Base-by-base conservation (phyloP, 2,888 invertebrate species). In the Oligia fasciuncula region DNA sequence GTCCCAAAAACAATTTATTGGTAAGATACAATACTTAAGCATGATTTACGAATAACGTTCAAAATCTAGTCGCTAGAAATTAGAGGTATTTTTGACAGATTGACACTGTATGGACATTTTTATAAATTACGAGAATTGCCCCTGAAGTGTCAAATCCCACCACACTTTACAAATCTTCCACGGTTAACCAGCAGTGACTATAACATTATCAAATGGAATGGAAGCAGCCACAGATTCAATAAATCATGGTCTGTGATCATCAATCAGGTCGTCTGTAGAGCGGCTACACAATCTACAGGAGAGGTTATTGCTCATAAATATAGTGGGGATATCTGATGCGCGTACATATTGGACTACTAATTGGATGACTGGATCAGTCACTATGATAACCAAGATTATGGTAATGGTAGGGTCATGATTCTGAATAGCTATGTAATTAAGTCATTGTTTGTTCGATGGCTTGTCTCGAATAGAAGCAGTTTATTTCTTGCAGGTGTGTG, bases 171-270 rank as follows among this genome's bases (percentile, higher is more conserved):
- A n/a, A 29, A 46, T 23, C 6, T 46, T 29, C 11, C 5, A 62
- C 60, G 40, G 14, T 14, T 57, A 40, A 14, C 46, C 51, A 23
- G 17, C 29, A 11, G 5, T 68, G 67, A 46, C 43, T 60, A 68
- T 49, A 54, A 17, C 40, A 54, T 71, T 72, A 60, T 19, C 14
- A 62, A 82, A 65, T 68, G 57, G 43, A 57, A 19, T 40, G 17
- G 46, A 35, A 76, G 54, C 66, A 49, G 46, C 43, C 17, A n/a
- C 35, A 23, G n/a, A 8, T 43, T 74, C 71, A 84, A 84, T 84
- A 74, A 83, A 84, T 84, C 83, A 74, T 74, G 71, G 46, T 19
- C 23, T n/a, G 65, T 49, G 43, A 11, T 72, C 74, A 83, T 83
- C 85, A 84, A 83, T 83, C 80, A 68, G 62, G 4, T 35, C 14